Conservation (phyloP, 2,113 vertebrate species). For the Eolophus roseicapilla region DNA sequence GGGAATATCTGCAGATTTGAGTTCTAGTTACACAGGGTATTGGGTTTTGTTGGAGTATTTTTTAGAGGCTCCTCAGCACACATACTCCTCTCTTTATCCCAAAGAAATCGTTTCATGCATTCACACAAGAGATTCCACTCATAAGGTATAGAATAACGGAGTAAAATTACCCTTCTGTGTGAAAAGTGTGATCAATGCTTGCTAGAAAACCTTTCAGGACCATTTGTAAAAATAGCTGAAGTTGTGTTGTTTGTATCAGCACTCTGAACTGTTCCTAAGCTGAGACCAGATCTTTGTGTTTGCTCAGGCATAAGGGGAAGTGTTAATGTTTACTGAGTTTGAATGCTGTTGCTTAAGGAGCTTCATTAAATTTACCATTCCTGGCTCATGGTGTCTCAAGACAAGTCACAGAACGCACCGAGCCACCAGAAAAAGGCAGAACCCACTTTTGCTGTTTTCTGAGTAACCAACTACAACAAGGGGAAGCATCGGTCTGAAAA, state of each 20-base stretch:
- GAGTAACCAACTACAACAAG: background rate
- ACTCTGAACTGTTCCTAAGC: slow-evolving; percentile 49
- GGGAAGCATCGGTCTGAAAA: background rate
- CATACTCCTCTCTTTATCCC: background rate
- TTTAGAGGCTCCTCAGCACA: background rate
- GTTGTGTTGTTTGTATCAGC: slow-evolving; percentile 63
- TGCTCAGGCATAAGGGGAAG: slow-evolving; percentile 51
- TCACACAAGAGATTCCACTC: background rate
- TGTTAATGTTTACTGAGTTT: slow-evolving; percentile 52
- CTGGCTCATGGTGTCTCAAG: background rate
- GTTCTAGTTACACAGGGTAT: background rate
- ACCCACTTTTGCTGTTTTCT: background rate
- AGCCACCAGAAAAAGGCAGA: background rate
- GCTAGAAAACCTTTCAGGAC: background rate
- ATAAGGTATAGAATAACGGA: background rate
- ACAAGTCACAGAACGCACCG: background rate
- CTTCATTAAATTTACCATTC: slow-evolving; percentile 36
- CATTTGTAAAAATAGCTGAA: slow-evolving; percentile 40
- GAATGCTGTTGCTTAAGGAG: slow-evolving; percentile 8
- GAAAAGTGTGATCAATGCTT: slow-evolving; percentile 9
- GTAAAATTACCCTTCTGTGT: background rate
- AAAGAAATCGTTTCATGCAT: background rate
- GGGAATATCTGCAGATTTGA: background rate
- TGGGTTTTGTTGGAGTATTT: accelerated
- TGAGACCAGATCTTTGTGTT: slow-evolving; percentile 57